A percentile compares a stretch with the other conserved stretches of the same genome.
Evolutionary conservation across 2,888 invertebrate species (phyloP).

Genomic region (Arge pagana): DNA sequence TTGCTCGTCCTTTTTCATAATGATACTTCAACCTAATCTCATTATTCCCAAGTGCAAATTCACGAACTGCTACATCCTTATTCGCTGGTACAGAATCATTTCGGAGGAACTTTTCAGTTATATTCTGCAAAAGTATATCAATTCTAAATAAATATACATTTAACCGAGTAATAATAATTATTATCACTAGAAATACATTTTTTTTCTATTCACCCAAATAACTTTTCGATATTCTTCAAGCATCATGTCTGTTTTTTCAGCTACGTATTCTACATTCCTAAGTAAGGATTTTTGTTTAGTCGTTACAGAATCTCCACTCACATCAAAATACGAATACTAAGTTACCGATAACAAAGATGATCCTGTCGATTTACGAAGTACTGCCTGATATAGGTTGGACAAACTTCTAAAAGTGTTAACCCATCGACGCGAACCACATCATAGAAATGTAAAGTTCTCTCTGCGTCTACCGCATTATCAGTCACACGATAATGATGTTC

Average conservation of each 20-base stretch:
- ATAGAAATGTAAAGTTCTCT: constrained; percentile 61
- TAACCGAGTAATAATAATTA: not conserved
- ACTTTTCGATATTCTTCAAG: constrained; percentile 11
- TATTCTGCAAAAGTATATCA: constrained; percentile 56
- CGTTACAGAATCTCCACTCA: too few relatives aligned
- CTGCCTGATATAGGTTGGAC: constrained; percentile 62
- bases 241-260: constrained; percentile 6
- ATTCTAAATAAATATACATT: too few relatives aligned
- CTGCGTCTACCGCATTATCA: constrained; percentile 45
- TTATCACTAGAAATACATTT: not conserved
- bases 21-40: constrained; percentile 69
- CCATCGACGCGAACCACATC: constrained; percentile 72
- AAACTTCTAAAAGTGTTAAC: constrained; percentile 64
- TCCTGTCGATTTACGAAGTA: constrained; percentile 66
- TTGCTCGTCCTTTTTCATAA: constrained; percentile 65
- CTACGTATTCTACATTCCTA: constrained; percentile 9
- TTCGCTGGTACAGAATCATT: constrained; percentile 63
- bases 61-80: constrained; percentile 69
- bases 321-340: constrained; percentile 33
- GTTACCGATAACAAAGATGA: constrained; percentile 45
- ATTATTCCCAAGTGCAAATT: constrained; percentile 66
- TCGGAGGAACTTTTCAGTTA: constrained; percentile 68
- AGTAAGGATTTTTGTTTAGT: not conserved
- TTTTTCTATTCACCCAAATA: constrained; percentile 6
- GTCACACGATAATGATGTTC: constrained; percentile 56